Evolutionary conservation across 2,888 invertebrate genomes (phyloP).

Genomic region (Cactoblastis cactorum): DNA sequence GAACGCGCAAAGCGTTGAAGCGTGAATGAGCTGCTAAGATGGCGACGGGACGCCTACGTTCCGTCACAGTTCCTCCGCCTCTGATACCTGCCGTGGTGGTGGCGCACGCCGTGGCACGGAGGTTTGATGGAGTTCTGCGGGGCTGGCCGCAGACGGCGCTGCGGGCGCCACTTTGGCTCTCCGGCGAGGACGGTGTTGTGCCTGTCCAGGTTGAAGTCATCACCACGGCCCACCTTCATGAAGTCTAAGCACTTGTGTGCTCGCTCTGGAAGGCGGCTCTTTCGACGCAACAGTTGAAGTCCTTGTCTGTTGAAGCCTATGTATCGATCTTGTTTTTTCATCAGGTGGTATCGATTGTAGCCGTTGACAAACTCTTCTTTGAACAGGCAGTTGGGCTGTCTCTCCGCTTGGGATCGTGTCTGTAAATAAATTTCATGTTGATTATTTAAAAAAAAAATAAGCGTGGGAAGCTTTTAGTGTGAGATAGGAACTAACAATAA

Average conservation of each 20-base stretch:
- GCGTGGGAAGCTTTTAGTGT: neutral
- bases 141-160: conserved; percentile 62
- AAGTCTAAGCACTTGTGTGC: conserved; percentile 81
- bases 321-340: conserved; percentile 79
- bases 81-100: conserved; percentile 66
- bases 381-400: conserved; percentile 81
- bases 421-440: conserved; percentile 37
- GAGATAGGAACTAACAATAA: neutral
- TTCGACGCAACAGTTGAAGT: conserved; percentile 71
- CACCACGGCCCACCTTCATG: conserved; percentile 75
- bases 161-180: conserved; percentile 66
- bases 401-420: conserved; percentile 79
- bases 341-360: conserved; percentile 82
- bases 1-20: conserved; percentile 76
- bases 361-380: conserved; percentile 81
- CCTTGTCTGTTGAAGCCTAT: conserved; percentile 83
- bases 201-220: conserved; percentile 80
- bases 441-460: conserved; percentile 1
- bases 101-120: conserved; percentile 65
- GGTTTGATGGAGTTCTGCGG: conserved; percentile 62
- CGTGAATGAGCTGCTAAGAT: conserved; percentile 66
- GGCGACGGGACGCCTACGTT: conserved; percentile 54
- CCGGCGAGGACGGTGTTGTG: conserved; percentile 80
- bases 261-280: conserved; percentile 57
- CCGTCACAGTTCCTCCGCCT: conserved; percentile 72